These are phyloP conservation scores for Norana najaformis DNA, from an alignment of 2,888 invertebrate species.

Conservation along the genomic window DNA sequence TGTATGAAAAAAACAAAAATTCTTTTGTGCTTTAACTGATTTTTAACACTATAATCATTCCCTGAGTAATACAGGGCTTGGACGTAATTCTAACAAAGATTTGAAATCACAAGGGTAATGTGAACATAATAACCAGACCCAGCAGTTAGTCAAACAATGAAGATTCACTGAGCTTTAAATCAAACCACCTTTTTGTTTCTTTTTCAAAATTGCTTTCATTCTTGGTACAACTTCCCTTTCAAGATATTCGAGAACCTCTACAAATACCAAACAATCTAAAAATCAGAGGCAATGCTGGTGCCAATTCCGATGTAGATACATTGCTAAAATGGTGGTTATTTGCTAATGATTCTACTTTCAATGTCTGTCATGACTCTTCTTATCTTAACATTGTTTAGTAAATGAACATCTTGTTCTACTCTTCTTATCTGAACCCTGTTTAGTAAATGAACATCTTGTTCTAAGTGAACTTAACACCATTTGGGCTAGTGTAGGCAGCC, in stretches of 20 bases:
- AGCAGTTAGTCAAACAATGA: too few species aligned
- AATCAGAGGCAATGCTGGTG: neutral
- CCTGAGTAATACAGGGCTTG: neutral
- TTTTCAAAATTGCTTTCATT: constrained; percentile 2
- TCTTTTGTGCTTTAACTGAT: neutral
- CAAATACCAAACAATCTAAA: too few species aligned
- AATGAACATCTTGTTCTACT: too few species aligned
- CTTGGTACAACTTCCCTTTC: neutral
- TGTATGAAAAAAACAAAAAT: too few species aligned
- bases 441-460: neutral
- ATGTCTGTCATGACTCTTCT: neutral
- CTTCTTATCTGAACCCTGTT: neutral
- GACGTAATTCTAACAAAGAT: too few species aligned
- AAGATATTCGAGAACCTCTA: constrained; percentile 5
- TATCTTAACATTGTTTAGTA: neutral
- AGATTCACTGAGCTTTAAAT: neutral
- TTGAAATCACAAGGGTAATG: too few species aligned
- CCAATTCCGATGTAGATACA: too few species aligned
- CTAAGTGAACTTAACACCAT: too few species aligned
- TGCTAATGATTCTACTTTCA: neutral
- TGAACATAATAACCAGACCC: too few species aligned
- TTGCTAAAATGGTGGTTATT: too few species aligned
- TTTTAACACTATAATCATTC: neutral
- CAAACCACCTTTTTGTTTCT: neutral
- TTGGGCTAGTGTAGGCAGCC: neutral